phyloP scores from a whole-genome alignment of 2,113 vertebrate genomes.

The Neolamprologus variostigma region DNA sequence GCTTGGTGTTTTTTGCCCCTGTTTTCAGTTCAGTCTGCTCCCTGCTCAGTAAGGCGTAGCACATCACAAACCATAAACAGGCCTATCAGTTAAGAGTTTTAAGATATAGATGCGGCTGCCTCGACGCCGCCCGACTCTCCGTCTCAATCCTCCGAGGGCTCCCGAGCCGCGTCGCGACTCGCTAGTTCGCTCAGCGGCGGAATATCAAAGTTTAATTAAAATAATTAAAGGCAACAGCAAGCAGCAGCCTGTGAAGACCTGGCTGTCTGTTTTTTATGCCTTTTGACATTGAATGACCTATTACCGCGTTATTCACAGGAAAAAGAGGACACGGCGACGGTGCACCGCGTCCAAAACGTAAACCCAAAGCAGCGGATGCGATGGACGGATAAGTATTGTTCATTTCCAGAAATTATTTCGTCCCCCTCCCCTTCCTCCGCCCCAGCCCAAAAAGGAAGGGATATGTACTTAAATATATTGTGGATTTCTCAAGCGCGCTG shows the following conservation, averaged over 20 bases:
- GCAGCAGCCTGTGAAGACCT: conserved; percentile 94
- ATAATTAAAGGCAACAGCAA: conserved; percentile 96
- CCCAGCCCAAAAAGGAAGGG: conserved; percentile 19
- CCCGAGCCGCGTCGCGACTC: conserved; percentile 70
- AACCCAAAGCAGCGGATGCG: conserved; percentile 66
- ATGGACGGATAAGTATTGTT: conserved; percentile 77
- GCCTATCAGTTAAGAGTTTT: conserved; percentile 60
- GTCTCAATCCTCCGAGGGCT: conserved; percentile 70
- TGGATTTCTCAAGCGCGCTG: conserved; percentile 73
- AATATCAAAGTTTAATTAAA: conserved; percentile 97
- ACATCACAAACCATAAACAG: conserved; percentile 72
- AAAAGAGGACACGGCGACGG: conserved; percentile 54
- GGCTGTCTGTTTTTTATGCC: conserved; percentile 86
- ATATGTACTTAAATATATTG: conserved; percentile 61
- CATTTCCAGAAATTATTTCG: conserved; percentile 77
- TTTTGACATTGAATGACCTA: conserved; percentile 95
- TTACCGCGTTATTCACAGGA: conserved; percentile 62
- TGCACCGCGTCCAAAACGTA: conserved; percentile 43
- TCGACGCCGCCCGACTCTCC: background rate
- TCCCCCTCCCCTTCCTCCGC: conserved; percentile 3
- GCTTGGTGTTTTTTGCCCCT: conserved; percentile 61
- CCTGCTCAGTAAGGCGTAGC: conserved; percentile 74
- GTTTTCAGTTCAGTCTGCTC: conserved; percentile 49
- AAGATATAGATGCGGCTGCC: conserved; percentile 11
- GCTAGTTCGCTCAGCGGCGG: conserved; percentile 73